Base-by-base conservation (phyloP, 2,113 vertebrate genomes). In the Gambusia affinis region DNA sequence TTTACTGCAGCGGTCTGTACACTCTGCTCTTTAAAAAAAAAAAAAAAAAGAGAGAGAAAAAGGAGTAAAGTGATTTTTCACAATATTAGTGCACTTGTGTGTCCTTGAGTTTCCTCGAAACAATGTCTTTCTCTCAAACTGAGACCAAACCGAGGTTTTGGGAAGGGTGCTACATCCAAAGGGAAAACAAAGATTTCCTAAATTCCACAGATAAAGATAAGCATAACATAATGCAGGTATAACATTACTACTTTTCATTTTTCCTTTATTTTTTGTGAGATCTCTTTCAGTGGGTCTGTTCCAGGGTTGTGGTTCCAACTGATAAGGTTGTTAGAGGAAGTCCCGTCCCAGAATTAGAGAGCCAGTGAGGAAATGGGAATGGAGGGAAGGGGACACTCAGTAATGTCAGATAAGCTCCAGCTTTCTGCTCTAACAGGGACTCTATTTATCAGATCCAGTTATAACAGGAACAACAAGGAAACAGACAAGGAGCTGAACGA, bases 261-360 rank as follows among this genome's bases (percentile, higher is more conserved):
- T 67, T 51, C 12, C 12, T 67, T 42, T 44, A 8, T n/a, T 44
- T 63, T 64, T 91, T 85, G 66, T 6, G 12, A 67, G 81, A 31
- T 70, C 70, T 64, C 72, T 89, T 72, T 86, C 84, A 72, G 44
- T 42, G 2, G 27, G 82, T 81, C 74, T 70, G 69, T 37, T 85
- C 72, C 82, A 80, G 65, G 81, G 87, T 91, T 95, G 92, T 95
- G 95, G 83, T 87, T 94, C 87, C 87, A 86, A 81, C 87, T 94
- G 94, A 95, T 95, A 95, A 95, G 87, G 54, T 54, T 57, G 30
- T 76, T 82, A 68, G 76, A 95, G 94, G 94, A 95, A 95, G 95
- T 95, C 91, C 91, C 86, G 75, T 94, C 94, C 93, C 83, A 89
- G 82, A 88, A 82, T 89, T 88, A 79, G 71, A 94, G 93, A 86